Percentiles rank a stretch among this genome's conserved stretches.
Conservation (phyloP, 2,888 invertebrate genomes). For the Deilephila porcellus region DNA sequence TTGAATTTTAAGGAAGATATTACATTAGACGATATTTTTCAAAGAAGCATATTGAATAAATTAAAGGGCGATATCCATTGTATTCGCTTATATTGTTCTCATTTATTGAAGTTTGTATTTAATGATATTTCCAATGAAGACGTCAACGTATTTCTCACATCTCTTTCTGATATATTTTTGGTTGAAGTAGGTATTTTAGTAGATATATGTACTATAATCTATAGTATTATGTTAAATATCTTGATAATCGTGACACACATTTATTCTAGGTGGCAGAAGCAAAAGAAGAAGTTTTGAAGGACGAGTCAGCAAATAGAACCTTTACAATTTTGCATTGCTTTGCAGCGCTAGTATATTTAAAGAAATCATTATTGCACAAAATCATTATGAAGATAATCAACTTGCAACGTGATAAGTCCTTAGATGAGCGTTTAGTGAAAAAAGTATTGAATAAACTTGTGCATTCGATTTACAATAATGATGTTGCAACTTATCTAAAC, state of each 20-base stretch:
- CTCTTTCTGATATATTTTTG: constrained; percentile 65
- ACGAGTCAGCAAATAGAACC: constrained; percentile 85
- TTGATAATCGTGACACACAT: neutral
- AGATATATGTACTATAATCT: too few relatives aligned
- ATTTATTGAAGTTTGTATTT: constrained; percentile 59
- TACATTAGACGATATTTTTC: constrained; percentile 55
- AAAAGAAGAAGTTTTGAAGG: constrained; percentile 74
- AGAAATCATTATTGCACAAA: constrained; percentile 78
- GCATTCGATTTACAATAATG: constrained; percentile 50
- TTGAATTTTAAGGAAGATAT: constrained; percentile 53
- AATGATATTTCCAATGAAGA: constrained; percentile 53
- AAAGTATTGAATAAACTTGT: constrained; percentile 75
- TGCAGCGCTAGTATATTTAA: constrained; percentile 80
- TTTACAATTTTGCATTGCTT: constrained; percentile 84
- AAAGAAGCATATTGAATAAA: constrained; percentile 57
- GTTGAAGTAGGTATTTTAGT: constrained; percentile 64
- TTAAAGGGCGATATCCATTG: constrained; percentile 63
- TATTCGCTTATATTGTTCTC: constrained; percentile 70
- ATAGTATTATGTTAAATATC: neutral
- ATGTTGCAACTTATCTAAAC: constrained; percentile 64
- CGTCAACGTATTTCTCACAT: constrained; percentile 51
- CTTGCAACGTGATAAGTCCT: constrained; percentile 79
- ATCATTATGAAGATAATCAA: constrained; percentile 82
- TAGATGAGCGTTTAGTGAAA: constrained; percentile 69
- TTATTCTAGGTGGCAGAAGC: constrained; percentile 68